A percentile compares a stretch with the other conserved stretches of the same genome.
phyloP scores from a whole-genome alignment of 1,140 invertebrate genomes.

The Drosophila azteca region DNA sequence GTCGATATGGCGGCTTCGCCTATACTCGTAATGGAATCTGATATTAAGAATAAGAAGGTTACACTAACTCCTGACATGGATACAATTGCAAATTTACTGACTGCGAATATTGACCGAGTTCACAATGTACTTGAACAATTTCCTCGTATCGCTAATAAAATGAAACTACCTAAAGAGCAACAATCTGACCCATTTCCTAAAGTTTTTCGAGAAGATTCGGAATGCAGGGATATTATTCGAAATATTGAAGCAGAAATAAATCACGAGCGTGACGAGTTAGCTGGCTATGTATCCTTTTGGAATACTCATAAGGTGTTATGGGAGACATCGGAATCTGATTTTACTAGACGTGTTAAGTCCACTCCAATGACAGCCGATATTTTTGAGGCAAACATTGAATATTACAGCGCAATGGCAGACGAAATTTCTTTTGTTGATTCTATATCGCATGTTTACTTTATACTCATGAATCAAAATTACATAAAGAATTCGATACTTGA shows the following conservation, averaged over 20 bases:
- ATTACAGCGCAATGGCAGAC: conserved; percentile 90
- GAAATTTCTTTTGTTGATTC: conserved; percentile 91
- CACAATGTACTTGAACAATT: conserved; percentile 84
- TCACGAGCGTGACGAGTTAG: conserved; percentile 85
- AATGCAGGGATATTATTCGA: conserved; percentile 86
- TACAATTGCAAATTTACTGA: conserved; percentile 86
- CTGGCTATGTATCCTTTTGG: conserved; percentile 89
- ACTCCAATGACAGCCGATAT: conserved; percentile 88
- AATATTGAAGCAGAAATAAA: conserved; percentile 86
- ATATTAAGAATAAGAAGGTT: conserved; percentile 84
- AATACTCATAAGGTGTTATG: conserved; percentile 91
- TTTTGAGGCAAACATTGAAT: conserved; percentile 91
- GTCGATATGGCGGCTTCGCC: conserved; percentile 89
- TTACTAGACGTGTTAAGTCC: conserved; percentile 89
- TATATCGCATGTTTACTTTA: conserved; percentile 89
- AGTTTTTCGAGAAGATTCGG: conserved; percentile 85
- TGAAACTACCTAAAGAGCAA: conserved; percentile 84
- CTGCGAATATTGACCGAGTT: conserved; percentile 83
- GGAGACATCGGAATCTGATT: conserved; percentile 91
- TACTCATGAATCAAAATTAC: conserved; percentile 89
- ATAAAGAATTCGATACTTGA: conserved; percentile 90
- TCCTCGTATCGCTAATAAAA: conserved; percentile 86
- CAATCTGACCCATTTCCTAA: conserved; percentile 75
- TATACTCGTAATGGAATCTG: conserved; percentile 84
- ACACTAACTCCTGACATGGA: conserved; percentile 87